Conservation (phyloP, 1,140 invertebrate species). For the Tetragonula clypearis region DNA sequence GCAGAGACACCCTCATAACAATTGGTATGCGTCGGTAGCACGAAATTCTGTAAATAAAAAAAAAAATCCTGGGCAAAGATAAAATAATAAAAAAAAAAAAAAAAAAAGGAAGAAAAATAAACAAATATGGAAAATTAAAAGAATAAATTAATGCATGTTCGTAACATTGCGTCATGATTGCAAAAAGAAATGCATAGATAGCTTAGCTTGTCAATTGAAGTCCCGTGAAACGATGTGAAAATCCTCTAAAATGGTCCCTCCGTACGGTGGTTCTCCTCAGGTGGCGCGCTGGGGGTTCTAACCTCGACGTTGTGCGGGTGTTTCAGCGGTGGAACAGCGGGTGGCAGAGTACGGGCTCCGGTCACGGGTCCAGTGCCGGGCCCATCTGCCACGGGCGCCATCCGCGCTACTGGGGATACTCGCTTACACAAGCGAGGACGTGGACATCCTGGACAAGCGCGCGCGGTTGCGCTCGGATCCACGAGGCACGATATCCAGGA, state of each 20-base stretch:
- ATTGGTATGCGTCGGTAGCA: too few relatives aligned
- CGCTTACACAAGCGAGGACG: conserved; percentile 83
- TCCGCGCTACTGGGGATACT: conserved; percentile 72
- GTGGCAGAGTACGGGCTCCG: conserved; percentile 75
- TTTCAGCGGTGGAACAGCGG: conserved; percentile 80
- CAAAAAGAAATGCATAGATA: neutral
- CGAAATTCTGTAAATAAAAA: too few relatives aligned
- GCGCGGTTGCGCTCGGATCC: conserved; percentile 79
- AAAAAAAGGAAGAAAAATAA: too few relatives aligned
- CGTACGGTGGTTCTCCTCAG: conserved; percentile 78
- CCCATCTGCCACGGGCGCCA: conserved; percentile 59
- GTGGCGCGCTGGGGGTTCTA: conserved; percentile 81
- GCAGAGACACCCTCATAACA: too few relatives aligned
- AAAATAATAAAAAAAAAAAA: neutral
- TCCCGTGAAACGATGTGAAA: conserved; percentile 33
- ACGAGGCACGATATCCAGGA: conserved; percentile 80
- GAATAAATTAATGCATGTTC: neutral
- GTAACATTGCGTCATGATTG: neutral
- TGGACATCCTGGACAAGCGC: conserved; percentile 82
- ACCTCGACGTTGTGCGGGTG: conserved; percentile 82
- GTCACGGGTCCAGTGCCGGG: conserved; percentile 65
- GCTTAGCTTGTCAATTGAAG: neutral
- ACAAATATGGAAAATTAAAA: neutral
- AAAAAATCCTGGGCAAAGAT: too few relatives aligned
- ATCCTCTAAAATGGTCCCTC: conserved; percentile 71